phyloP scores from a whole-genome alignment of 1,140 invertebrate species.

The Galleria mellonella region DNA sequence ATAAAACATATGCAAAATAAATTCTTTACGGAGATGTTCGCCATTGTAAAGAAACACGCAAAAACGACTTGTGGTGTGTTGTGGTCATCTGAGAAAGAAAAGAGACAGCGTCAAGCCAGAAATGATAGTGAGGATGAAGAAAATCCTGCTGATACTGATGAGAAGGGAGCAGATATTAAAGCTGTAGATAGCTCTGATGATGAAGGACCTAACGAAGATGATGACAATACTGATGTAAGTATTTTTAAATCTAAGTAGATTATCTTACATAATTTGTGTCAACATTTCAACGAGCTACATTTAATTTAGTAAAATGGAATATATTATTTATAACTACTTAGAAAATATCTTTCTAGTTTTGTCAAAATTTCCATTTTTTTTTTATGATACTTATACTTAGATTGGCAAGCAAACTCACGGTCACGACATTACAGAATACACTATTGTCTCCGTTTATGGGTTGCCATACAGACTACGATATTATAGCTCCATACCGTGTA shows the following conservation, averaged over 20 bases:
- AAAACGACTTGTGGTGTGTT: conserved; percentile 55
- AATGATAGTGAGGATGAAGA: conserved; percentile 77
- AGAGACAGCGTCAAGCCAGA: conserved; percentile 33
- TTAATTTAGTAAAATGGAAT: too few relatives aligned
- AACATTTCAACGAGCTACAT: too few relatives aligned
- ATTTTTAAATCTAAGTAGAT: not conserved
- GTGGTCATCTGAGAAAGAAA: conserved; percentile 51
- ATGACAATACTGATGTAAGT: conserved; percentile 67
- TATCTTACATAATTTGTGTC: too few relatives aligned
- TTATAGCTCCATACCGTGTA: too few relatives aligned
- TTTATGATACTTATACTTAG: too few relatives aligned
- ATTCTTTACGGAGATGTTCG: conserved; percentile 80
- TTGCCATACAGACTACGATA: too few relatives aligned
- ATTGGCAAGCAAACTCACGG: too few relatives aligned
- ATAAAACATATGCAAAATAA: conserved; percentile 79
- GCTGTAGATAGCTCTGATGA: conserved; percentile 84
- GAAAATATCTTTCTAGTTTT: too few relatives aligned
- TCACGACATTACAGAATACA: too few relatives aligned
- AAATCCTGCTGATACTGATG: conserved; percentile 77
- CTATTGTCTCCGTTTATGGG: too few relatives aligned
- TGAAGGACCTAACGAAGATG: conserved; percentile 85
- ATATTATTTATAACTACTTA: too few relatives aligned
- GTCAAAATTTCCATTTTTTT: too few relatives aligned
- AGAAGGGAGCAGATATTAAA: conserved; percentile 70
- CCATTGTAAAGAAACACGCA: conserved; percentile 69